Evolutionary conservation across 2,888 invertebrate genomes (phyloP).

Genomic region (Limenitis camilla): DNA sequence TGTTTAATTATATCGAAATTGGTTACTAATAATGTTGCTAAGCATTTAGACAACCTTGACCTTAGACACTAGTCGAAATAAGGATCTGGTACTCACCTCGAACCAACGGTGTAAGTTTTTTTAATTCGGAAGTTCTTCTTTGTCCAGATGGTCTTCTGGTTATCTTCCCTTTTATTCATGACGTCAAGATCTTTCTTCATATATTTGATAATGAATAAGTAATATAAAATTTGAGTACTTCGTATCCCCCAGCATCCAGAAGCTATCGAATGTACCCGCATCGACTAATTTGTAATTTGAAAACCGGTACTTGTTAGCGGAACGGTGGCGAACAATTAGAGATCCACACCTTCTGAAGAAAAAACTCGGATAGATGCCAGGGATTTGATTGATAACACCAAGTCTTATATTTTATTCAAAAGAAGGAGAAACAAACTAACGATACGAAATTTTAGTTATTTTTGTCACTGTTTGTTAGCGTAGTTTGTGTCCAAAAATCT

Average conservation of each 20-base stretch:
- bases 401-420: slow-evolving; percentile 22
- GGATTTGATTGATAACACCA: slow-evolving; percentile 17
- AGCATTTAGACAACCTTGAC: too few species aligned
- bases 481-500: not conserved
- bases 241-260: not conserved
- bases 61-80: too few species aligned
- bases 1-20: too few species aligned
- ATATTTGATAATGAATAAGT: too few species aligned
- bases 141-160: too few species aligned
- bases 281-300: slow-evolving; percentile 21
- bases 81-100: too few species aligned
- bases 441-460: slow-evolving; percentile 4
- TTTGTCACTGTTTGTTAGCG: slow-evolving; percentile 4
- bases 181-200: too few species aligned
- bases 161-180: too few species aligned
- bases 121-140: too few species aligned
- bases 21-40: too few species aligned
- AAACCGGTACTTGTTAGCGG: slow-evolving; percentile 20
- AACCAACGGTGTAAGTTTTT: too few species aligned
- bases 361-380: slow-evolving; percentile 16
- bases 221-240: too few species aligned
- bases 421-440: slow-evolving; percentile 15
- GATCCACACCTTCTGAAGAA: slow-evolving; percentile 12
- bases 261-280: slow-evolving; percentile 5
- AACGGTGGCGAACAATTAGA: slow-evolving; percentile 19